Evolutionary conservation across 2,113 vertebrate genomes (phyloP), one percentile per base, ranked within the genome.

Genomic region (Periophthalmus modestus): DNA sequence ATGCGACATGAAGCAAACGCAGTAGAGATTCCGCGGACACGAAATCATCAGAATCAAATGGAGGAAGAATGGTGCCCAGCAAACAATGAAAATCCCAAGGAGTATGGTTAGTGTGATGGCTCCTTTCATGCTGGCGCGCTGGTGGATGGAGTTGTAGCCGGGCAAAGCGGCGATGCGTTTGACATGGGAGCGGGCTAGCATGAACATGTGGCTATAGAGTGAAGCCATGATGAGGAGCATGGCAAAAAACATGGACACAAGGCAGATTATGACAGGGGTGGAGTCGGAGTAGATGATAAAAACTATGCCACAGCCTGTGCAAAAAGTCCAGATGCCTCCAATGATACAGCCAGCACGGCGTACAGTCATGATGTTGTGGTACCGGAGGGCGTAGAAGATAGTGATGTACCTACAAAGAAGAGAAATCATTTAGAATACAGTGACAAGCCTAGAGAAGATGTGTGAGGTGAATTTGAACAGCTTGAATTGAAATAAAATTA

Each of bases 1-100:
- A 88, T 98, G 95, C 36, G 97, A 96, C 97, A 99, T 99, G 79
- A 98, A 98, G 86, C 97, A 98, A 72, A 97, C 89, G n/a, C 97
- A 99, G 81, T 97, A 99, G 71, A 96, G 85, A 82, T 97, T 98
- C 70, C 94, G 91, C 11, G 97, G 97, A 71, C 97, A 99, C 43
- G 96, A 97, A 76, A 98, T 96, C 95, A 97, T 97, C 67, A 99
- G 88, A 88, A 97, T 96, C 75, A 98, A 94, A 76, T 99, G 97
- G 52, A 99, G 90, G 75, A 95, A 93, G 79, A 99, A 98, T 0
- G 98, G 98, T 0, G 95, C 93, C 96, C 98, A 99, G 52, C 98
- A 98, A 54, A 94, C 93, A 74, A 97, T 90, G 61, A 99, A 97
- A 23, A 95, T 94, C 4, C 97, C 98, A 1, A 98, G 95, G 24